Conservation (phyloP, 2,113 vertebrate genomes). For the Sander vitreus region DNA sequence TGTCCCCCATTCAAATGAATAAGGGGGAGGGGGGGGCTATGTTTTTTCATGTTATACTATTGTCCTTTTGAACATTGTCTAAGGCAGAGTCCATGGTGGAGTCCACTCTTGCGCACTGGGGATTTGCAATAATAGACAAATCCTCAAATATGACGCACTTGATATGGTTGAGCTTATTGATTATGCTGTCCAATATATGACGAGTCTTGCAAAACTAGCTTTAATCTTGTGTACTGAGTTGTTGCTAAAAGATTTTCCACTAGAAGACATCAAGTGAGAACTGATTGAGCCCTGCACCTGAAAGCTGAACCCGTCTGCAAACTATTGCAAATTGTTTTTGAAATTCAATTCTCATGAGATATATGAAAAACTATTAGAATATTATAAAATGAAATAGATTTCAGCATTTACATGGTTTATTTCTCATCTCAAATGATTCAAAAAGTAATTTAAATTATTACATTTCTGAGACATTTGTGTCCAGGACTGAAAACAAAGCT, state of each 20-base stretch:
- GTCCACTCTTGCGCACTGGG: not conserved
- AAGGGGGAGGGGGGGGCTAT: not conserved
- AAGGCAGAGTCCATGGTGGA: not conserved
- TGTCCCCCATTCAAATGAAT: not conserved
- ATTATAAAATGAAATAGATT: not conserved
- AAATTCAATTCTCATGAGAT: too few species aligned
- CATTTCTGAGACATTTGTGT: not conserved
- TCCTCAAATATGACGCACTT: not conserved
- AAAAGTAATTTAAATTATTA: not conserved
- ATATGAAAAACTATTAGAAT: too few species aligned
- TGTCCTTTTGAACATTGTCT: not conserved
- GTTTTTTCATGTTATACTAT: not conserved
- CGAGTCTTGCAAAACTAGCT: not conserved
- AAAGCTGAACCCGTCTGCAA: not conserved
- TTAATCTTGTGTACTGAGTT: not conserved
- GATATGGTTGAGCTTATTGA: not conserved
- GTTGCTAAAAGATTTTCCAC: not conserved
- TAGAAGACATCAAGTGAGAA: not conserved
- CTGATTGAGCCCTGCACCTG: not conserved
- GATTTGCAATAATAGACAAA: not conserved
- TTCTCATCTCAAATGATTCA: not conserved
- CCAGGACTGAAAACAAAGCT: not conserved
- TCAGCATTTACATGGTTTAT: not conserved
- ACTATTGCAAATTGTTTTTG: too few species aligned
- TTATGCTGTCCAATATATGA: too few species aligned